Evolutionary conservation across 1,140 invertebrate genomes (phyloP), one percentile per base, ranked within the genome.

Genomic region (Hylyphantes graminicola): DNA sequence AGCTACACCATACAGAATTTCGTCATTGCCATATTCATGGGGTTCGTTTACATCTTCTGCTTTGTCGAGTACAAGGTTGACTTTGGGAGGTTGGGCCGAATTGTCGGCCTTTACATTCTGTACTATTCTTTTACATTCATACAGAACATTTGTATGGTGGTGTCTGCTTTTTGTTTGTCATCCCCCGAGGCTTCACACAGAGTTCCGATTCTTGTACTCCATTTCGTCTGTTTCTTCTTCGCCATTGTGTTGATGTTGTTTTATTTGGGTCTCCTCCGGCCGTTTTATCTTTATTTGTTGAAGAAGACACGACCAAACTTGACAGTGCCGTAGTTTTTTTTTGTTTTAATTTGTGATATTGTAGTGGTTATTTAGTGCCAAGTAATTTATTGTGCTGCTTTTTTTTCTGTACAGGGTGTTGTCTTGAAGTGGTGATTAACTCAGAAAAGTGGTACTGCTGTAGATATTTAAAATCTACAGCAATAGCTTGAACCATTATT

Each of bases 241-340:
- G 86, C 83, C 11, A 57, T 88, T 48, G 11, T 86, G 15, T 86
- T 87, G 54, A 88, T 88, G 87, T 67, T 87, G 19, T 75, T 80
- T 76, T 85, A 85, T 76, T 85, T 85, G 53, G 85, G 85, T 7
- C 8, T 85, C 13, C 70, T 85, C 8, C 35, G 85, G 70, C 85
- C 85, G 10, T 85, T 85, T 85, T 85, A 85, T 72, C 63, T 85
- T 6, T 59, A 74, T 48, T 57, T 68, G 51, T 61, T 85, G 10
- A 76, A 61, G 54, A 70, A 77, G 11, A 19, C 53, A 21, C 68
- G 51, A 55, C 73, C 55, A 19, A 35, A 35, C 35, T 35, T 35
- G 35, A 63, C 54, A 10, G 21, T 59, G 35, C 70, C 76, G 51
- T 85, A 19, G 77, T 48, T 73, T 19, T 1, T 35, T 73, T 19